Evolutionary conservation across 2,888 invertebrate species (phyloP).

Genomic region (Ophion ventricosus): DNA sequence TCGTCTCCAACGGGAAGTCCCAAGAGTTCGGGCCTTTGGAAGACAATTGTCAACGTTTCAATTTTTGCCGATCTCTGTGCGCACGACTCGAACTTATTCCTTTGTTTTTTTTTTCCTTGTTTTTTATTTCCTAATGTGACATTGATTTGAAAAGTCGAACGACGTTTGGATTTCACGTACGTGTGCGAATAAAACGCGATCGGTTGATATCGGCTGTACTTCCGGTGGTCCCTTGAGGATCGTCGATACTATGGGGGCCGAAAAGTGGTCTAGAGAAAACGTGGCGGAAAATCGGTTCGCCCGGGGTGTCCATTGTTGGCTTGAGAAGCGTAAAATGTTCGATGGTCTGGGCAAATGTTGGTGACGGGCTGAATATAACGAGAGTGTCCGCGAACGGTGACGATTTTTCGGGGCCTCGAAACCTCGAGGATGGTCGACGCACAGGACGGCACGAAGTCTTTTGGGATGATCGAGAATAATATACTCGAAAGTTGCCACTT

Average conservation of each 20-base stretch:
- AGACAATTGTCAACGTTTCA: neutral
- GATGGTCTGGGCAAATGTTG: conserved; percentile 52
- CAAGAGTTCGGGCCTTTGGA: conserved; percentile 2
- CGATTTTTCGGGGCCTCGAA: conserved; percentile 23
- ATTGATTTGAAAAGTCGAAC: neutral
- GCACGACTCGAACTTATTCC: neutral
- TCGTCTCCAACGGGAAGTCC: conserved; percentile 7
- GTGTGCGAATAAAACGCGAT: neutral
- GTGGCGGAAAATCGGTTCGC: conserved; percentile 68
- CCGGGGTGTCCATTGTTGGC: conserved; percentile 67
- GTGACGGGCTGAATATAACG: conserved; percentile 48
- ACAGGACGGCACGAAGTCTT: conserved; percentile 7
- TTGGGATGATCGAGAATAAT: conserved; percentile 50
- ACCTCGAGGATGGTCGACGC: conserved; percentile 39
- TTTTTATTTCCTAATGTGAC: neutral
- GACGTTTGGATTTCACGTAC: neutral
- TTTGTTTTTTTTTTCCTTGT: neutral
- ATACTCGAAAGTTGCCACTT: conserved; percentile 57
- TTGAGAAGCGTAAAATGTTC: conserved; percentile 68
- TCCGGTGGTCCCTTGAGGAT: too few species aligned
- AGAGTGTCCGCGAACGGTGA: conserved; percentile 42
- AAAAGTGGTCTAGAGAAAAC: conserved; percentile 57
- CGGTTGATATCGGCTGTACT: neutral
- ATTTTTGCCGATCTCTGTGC: neutral
- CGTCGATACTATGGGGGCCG: neutral